Evolutionary conservation across 1,140 invertebrate species (phyloP), one percentile per base, ranked within the genome.

Genomic region (Cydia fagiglandana): DNA sequence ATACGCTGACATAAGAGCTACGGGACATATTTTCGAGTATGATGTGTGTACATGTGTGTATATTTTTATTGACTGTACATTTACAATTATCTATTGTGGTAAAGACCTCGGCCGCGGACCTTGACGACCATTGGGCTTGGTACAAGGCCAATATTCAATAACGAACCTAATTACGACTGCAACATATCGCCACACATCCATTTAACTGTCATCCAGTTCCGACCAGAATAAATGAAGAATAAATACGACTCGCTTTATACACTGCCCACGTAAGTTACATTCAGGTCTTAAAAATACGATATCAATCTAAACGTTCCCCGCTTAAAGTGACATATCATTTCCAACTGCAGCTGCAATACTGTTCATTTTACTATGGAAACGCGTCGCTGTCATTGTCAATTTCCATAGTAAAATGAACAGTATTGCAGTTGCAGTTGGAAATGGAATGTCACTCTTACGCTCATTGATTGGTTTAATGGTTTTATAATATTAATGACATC

Each of bases 191-290:
- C 9, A 61, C 53, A 56, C 56, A 61, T 61, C 17, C 17, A 61
- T 61, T 61, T 15, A 53, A 61, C 17, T 61, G 53, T 61, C 53
- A 61, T 20, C 56, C 56, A 56, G 53, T 56, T 47, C 45, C 45
- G n/a, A 17, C 53, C 53, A 56, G 53, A 56, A 56, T 56, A 56
- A 56, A 56, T n/a, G 20, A 61, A 56, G 13, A 17, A 61, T n/a
- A 56, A 61, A 12, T 24, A 20, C 20, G 20, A 61, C 24, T 56
- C 53, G 53, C 53, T 56, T 20, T 24, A 24, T 61, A 61, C 17
- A 61, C 56, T 7, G 15, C 56, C 56, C 56, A 61, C 56, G 20
- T n/a, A 4, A n/a, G 20, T 10, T 12, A 53, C 47, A 53, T 53
- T 53, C 50, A 17, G 50, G 17, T n/a, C n/a, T 53, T 53, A n/a